These are phyloP conservation scores for Antechinus stuartii DNA, from an alignment of 2,113 vertebrate genomes.

Conservation along the genomic window DNA sequence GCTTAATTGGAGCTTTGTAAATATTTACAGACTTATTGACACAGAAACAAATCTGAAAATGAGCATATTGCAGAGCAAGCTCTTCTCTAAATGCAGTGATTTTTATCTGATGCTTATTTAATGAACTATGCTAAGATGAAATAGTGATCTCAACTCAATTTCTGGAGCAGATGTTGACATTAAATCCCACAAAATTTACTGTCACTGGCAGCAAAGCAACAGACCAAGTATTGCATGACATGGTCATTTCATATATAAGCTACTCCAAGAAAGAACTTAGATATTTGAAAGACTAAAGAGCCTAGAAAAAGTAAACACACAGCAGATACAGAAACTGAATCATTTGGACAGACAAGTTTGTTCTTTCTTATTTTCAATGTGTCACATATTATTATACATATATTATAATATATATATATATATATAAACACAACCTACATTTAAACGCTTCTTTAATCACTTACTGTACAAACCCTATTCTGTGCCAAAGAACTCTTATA, in stretches of 20 bases:
- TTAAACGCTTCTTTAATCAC: conserved; percentile 39
- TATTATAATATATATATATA: too few relatives aligned
- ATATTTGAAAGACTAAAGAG: neutral
- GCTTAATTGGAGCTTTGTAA: neutral
- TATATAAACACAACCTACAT: neutral
- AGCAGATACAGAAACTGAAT: neutral
- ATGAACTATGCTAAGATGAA: neutral
- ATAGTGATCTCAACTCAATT: neutral
- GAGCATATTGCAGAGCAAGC: neutral
- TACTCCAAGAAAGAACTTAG: neutral
- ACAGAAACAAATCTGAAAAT: neutral
- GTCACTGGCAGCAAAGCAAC: neutral
- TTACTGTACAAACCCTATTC: neutral
- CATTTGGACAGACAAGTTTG: conserved; percentile 10
- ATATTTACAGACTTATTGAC: neutral
- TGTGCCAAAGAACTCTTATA: conserved; percentile 16
- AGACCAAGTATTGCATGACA: neutral
- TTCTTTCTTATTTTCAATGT: conserved; percentile 12
- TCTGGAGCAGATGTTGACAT: neutral
- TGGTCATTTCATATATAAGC: neutral
- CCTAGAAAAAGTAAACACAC: neutral
- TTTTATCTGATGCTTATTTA: neutral
- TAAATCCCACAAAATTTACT: neutral
- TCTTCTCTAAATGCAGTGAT: neutral
- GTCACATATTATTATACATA: neutral